phyloP scores from a whole-genome alignment of 2,797 vertebrate species.

The Avahi laniger region DNA sequence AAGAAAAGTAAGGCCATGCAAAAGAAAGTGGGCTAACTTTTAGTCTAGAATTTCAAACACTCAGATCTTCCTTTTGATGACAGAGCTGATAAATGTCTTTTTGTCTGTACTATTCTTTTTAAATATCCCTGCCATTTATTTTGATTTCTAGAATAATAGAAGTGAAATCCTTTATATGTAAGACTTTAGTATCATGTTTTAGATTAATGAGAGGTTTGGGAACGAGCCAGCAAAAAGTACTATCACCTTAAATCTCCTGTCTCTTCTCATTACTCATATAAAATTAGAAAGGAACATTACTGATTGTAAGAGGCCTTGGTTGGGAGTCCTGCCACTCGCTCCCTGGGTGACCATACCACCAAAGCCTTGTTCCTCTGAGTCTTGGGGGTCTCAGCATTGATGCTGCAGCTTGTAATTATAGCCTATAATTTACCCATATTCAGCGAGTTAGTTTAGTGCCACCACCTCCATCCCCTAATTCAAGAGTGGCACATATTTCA shows the following conservation, averaged over 20 bases:
- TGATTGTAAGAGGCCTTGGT: background rate
- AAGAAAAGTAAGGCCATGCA: background rate
- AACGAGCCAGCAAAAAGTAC: background rate
- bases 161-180: background rate
- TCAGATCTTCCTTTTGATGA: background rate
- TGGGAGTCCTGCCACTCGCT: background rate
- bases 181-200: background rate
- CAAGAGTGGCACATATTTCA: background rate
- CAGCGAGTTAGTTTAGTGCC: background rate
- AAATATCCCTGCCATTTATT: constrained; percentile 11
- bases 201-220: background rate
- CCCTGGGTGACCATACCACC: background rate
- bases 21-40: background rate
- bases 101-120: background rate
- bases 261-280: background rate
- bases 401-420: background rate
- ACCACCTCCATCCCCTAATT: background rate
- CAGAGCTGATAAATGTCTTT: background rate
- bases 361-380: background rate
- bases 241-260: background rate
- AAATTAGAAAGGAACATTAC: background rate
- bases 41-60: background rate
- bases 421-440: background rate
- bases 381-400: background rate
- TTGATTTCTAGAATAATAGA: constrained; percentile 31